A percentile compares a stretch with the other conserved stretches of the same genome.
Evolutionary conservation across 2,113 vertebrate species (phyloP).

Genomic region (Sus scrofa): T2T-Sscrofa CM000830.6:51791001-51791500

Average conservation of each 20-base stretch:
- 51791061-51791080: background rate
- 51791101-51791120: background rate
- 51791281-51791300: background rate
- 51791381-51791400: background rate
- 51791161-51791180: background rate
- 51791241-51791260: background rate
- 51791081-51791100: background rate
- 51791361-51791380: background rate
- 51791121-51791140: constrained; percentile 20
- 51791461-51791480: background rate
- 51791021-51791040: constrained; percentile 50
- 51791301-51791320: background rate
- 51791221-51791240: background rate
- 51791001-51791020: background rate
- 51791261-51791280: background rate
- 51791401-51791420: background rate
- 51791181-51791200: constrained; percentile 47
- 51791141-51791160: background rate
- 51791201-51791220: background rate
- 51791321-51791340: background rate
- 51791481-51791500: background rate
- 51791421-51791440: background rate
- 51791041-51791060: constrained; percentile 36
- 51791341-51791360: background rate
- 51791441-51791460: background rate